A percentile compares a stretch with the other conserved stretches of the same genome.
These are phyloP conservation scores for Myiagra hebetior DNA, from an alignment of 2,113 vertebrate genomes.

Conservation along the genomic window DNA sequence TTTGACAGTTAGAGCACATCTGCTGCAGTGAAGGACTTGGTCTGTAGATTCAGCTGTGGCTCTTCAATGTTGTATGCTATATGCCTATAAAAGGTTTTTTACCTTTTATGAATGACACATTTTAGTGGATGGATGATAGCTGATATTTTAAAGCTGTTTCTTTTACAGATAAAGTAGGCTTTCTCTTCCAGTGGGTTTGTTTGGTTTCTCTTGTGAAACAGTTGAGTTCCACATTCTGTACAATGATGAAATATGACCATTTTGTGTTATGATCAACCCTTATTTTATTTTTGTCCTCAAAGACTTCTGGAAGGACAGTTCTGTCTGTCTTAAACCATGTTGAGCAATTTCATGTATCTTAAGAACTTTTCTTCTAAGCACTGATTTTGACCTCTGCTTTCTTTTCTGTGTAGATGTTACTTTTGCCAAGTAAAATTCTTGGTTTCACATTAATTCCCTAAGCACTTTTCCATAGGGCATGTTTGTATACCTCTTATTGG, in stretches of 20 bases:
- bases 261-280: not conserved
- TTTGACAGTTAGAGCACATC: not conserved
- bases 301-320: not conserved
- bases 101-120: not conserved
- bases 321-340: not conserved
- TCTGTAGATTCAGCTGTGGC: not conserved
- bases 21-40: not conserved
- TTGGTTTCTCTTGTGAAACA: not conserved
- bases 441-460: not conserved
- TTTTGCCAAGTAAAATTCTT: not conserved
- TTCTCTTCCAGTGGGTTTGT: not conserved
- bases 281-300: not conserved
- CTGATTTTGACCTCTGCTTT: not conserved
- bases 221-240: not conserved
- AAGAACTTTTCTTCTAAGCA: not conserved
- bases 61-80: not conserved
- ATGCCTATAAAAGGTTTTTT: not conserved
- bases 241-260: accelerated
- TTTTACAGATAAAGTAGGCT: not conserved
- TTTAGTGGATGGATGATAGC: not conserved
- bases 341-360: not conserved
- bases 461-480: not conserved
- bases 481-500: not conserved
- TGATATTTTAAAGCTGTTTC: not conserved
- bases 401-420: not conserved